Evolutionary conservation across 2,888 invertebrate genomes (phyloP), one percentile per base, ranked within the genome.

Genomic region (Prosapia bicincta): DNA sequence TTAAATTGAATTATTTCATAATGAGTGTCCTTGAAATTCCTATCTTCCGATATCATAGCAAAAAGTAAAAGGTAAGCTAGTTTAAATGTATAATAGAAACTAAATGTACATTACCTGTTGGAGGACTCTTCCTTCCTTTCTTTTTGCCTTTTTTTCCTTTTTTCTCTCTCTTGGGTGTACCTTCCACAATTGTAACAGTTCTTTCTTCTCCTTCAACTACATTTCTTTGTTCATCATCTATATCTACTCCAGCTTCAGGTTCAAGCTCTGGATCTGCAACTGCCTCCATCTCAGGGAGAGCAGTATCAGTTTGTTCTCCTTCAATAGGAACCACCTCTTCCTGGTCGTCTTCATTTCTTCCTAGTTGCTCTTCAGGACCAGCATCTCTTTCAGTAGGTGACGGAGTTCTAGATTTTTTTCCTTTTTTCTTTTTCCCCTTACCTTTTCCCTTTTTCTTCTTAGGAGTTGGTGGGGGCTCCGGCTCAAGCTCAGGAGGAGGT

Each of bases 101-200:
- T n/a, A n/a, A n/a, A n/a, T n/a, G n/a, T n/a, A n/a, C n/a, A 6
- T 78, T 69, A 71, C 81, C 79, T 26, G 81, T 81, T 24, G 75
- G 75, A 38, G 79, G 79, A 30, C 79, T 81, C 32, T 80, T 81
- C 65, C 79, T 78, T n/a, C 78, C 78, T 65, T 43, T 76, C 74
- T 76, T 80, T 75, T 71, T 78, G 72, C 79, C 78, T 71, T 80
- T 80, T 75, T 80, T 80, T 78, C 80, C 82, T 75, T 83, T 88
- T 77, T 85, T 85, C 83, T 28, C 82, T 10, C 5, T 26, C 80
- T 80, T 83, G 83, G 78, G 68, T 76, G 69, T 77, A 26, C 76
- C 75, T 67, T 73, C 67, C 67, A 71, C 72, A 71, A 76, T 67
- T 67, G 76, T 69, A 26, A 70, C 71, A 69, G 66, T 72, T 69